phyloP scores from a whole-genome alignment of 2,797 vertebrate species.

The Morelia viridis region DNA sequence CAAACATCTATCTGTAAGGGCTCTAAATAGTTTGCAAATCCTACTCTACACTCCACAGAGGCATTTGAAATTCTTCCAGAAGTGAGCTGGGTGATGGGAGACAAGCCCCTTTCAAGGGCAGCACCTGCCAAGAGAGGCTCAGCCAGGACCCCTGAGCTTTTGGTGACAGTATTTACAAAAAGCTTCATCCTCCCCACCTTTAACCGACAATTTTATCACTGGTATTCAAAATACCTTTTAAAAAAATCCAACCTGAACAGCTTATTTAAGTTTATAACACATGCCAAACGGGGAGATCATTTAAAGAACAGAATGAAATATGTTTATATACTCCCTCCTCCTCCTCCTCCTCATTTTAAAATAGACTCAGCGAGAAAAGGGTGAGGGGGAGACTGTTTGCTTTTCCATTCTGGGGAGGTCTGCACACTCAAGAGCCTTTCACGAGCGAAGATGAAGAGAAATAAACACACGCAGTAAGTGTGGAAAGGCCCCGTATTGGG shows the following conservation, averaged over 20 bases:
- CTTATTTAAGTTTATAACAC: too few relatives aligned
- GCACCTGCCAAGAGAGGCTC: background rate
- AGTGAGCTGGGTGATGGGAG: background rate
- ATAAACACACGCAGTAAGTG: background rate
- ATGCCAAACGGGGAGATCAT: too few relatives aligned
- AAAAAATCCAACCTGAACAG: too few relatives aligned
- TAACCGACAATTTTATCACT: background rate
- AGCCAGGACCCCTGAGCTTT: background rate
- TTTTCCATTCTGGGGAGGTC: background rate
- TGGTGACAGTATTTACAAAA: background rate
- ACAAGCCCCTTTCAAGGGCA: background rate
- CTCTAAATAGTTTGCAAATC: background rate
- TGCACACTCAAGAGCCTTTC: background rate
- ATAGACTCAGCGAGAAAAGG: background rate
- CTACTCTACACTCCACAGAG: background rate
- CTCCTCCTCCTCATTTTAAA: background rate
- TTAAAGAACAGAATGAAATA: too few relatives aligned
- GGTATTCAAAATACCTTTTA: background rate
- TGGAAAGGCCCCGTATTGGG: background rate
- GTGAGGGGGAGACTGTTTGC: background rate
- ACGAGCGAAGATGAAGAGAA: constrained; percentile 15
- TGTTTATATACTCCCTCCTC: too few relatives aligned
- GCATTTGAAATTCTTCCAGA: background rate
- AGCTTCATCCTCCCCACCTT: background rate
- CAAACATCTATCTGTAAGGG: background rate